Conservation (phyloP, 2,797 vertebrate genomes). For the Phylloscopus collybita region DNA sequence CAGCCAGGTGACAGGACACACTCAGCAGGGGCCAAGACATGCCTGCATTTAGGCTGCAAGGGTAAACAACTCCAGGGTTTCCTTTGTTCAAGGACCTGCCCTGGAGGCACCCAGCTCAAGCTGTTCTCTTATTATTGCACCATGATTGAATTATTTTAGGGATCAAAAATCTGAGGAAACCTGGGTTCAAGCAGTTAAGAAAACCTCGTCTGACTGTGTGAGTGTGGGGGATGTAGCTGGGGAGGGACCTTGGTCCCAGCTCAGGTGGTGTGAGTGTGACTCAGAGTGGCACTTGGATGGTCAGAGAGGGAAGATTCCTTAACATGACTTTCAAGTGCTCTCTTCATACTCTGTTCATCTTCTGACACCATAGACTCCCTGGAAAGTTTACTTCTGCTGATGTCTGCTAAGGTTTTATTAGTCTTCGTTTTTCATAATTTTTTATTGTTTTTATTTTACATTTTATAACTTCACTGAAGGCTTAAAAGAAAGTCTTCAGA, state of each 20-base stretch:
- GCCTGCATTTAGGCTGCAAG: neutral
- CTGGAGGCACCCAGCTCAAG: neutral
- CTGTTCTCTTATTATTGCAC: neutral
- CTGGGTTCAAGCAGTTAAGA: neutral
- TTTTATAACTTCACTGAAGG: neutral
- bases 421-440: neutral
- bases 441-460: neutral
- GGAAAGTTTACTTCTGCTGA: neutral
- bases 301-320: neutral
- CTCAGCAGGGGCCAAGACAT: too few relatives aligned
- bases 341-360: neutral
- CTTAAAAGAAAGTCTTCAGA: neutral
- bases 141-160: neutral
- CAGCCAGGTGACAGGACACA: neutral
- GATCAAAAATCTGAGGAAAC: neutral
- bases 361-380: neutral
- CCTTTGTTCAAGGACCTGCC: neutral
- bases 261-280: neutral
- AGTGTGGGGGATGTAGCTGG: neutral
- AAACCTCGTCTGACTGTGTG: neutral
- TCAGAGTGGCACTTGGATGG: neutral
- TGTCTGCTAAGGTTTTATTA: neutral
- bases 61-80: neutral
- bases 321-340: rapidly evolving
- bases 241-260: neutral